phyloP scores from a whole-genome alignment of 2,888 invertebrate genomes.

The Lampropteryx suffumata region DNA sequence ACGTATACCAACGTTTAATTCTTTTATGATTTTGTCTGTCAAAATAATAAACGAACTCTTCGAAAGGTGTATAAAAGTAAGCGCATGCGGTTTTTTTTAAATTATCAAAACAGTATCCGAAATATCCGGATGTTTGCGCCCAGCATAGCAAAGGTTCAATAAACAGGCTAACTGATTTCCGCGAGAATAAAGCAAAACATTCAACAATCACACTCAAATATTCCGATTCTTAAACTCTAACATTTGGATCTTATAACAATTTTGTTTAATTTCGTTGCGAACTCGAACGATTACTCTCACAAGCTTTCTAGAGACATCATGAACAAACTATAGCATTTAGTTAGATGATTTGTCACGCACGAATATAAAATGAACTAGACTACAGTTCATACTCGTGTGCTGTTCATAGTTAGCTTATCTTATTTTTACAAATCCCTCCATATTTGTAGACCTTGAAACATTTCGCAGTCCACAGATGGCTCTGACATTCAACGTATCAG shows the following conservation, averaged over 20 bases:
- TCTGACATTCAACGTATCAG: no score
- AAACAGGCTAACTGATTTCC: neutral
- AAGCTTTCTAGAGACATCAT: constrained; percentile 15
- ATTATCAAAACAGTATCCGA: no score
- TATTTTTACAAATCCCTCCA: neutral
- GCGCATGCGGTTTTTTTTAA: no score
- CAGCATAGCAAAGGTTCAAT: neutral
- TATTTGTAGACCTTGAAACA: neutral
- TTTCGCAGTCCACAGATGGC: neutral
- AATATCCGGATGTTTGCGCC: no score
- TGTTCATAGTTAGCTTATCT: neutral
- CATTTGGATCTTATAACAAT: constrained; percentile 34
- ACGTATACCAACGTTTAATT: no score
- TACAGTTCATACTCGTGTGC: neutral
- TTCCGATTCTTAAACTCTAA: constrained; percentile 32
- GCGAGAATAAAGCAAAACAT: constrained; percentile 21
- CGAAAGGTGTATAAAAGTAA: no score
- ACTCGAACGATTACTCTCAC: neutral
- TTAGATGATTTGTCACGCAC: neutral
- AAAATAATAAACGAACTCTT: no score
- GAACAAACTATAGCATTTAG: neutral
- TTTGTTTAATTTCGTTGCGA: constrained; percentile 1
- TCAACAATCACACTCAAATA: constrained; percentile 34
- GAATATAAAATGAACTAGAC: no score
- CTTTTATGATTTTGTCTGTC: no score